phyloP scores from a whole-genome alignment of 2,888 invertebrate species.

The Thysanoteuthis rhombus region DNA sequence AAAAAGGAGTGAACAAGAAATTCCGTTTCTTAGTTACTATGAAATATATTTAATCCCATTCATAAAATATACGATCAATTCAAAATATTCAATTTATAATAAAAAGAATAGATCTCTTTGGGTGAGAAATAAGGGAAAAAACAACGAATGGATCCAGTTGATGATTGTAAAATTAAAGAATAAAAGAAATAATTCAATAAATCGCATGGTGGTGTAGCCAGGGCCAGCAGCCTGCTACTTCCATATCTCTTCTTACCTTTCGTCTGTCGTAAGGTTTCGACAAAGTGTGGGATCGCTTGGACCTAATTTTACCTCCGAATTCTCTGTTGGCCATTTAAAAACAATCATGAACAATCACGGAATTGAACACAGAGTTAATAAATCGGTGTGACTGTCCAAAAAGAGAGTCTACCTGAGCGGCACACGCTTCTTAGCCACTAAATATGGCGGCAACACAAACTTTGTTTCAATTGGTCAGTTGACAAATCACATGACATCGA shows the following conservation, averaged over 20 bases:
- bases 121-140: background rate
- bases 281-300: slow-evolving; percentile 41
- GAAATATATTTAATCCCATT: background rate
- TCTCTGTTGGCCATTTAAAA: slow-evolving; percentile 37
- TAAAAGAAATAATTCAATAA: background rate
- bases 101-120: background rate
- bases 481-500: background rate
- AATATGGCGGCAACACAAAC: slow-evolving; percentile 31
- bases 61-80: background rate
- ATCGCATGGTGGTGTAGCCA: background rate
- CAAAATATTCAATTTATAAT: background rate
- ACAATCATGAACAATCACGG: slow-evolving; percentile 24
- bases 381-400: background rate
- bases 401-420: background rate
- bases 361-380: background rate
- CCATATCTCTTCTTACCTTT: slow-evolving; percentile 43
- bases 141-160: background rate
- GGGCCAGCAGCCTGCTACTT: slow-evolving; percentile 1
- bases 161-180: background rate
- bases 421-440: slow-evolving; percentile 22
- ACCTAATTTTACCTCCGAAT: slow-evolving; percentile 48
- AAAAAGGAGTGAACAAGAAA: background rate
- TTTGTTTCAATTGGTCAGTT: slow-evolving; percentile 22
- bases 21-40: too few species aligned
- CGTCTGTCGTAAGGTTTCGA: slow-evolving; percentile 47